Evolutionary conservation across 2,888 invertebrate genomes (phyloP), one percentile per base, ranked within the genome.

Genomic region (Rhagophthalmus giganteus): DNA sequence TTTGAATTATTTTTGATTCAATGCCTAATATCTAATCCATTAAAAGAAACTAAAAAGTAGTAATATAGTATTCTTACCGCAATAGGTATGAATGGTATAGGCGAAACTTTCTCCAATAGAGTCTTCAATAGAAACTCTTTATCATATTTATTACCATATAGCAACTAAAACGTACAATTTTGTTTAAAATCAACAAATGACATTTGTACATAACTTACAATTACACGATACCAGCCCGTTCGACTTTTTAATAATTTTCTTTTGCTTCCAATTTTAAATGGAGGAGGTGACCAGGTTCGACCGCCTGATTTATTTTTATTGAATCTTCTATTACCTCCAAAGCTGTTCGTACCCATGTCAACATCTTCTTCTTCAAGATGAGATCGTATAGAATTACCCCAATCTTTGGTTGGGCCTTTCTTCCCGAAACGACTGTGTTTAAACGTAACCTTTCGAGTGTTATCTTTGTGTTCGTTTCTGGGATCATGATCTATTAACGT

Each of bases 141-240:
- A 4, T 85, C 84, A 71, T 88, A 88, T 71, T 87, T 87, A 5
- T 83, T 82, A 9, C 88, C 90, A 71, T 81, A 82, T 2, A 85
- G 86, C 60, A 90, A 78, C 74, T 75, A 37, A 34, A 61, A 62
- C 55, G 50, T 61, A 16, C 2, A n/a, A 5, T 2, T 41, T 15
- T 4, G n/a, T n/a, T n/a, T 32, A 20, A 8, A 40, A 33, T 16
- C 37, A 38, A 38, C 25, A 20, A 28, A 12, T n/a, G 11, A 39
- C 54, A n/a, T 34, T 14, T 26, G 14, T 25, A 24, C 6, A 7
- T n/a, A n/a, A 70, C 78, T 73, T 71, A 81, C 81, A 20, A 79
- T 79, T 5, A 90, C 78, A 75, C 84, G 34, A 34, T 24, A 34
- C 34, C 34, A 34, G 35, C 82, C 83, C 13, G 80, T 72, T 4